Conservation (phyloP, 2,888 invertebrate species). For the Frankliniella fusca region DNA sequence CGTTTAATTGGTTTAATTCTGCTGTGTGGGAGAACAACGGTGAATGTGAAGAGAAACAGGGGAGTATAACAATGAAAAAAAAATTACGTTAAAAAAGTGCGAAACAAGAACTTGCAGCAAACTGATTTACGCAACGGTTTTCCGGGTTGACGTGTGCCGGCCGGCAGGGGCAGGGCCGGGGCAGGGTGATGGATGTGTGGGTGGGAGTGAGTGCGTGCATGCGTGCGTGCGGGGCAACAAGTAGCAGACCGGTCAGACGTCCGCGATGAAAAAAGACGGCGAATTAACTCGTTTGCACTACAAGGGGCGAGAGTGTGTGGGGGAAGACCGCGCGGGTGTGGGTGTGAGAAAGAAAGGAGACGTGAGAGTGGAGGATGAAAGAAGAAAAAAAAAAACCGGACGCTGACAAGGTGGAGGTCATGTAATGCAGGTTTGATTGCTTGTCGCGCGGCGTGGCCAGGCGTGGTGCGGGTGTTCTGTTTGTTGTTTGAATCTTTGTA, state of each 20-base stretch:
- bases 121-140: neutral
- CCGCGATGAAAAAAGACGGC: conserved; percentile 5
- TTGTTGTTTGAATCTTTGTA: neutral
- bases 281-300: conserved; percentile 20
- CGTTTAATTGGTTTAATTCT: too few relatives aligned
- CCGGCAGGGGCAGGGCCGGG: too few relatives aligned
- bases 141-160: neutral
- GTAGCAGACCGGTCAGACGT: neutral
- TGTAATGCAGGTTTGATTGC: conserved; percentile 21
- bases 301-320: neutral
- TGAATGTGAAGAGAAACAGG: neutral
- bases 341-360: neutral
- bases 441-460: neutral
- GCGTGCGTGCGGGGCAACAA: neutral
- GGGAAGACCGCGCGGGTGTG: neutral
- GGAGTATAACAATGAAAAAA: neutral
- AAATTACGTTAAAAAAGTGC: neutral
- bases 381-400: neutral
- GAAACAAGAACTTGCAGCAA: neutral
- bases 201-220: neutral
- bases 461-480: neutral
- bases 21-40: neutral
- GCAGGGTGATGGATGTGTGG: neutral
- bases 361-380: neutral
- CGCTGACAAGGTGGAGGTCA: neutral